Percentiles rank a stretch among this genome's conserved stretches.
Conservation (phyloP, 2,113 vertebrate species). For the Spermophilus dauricus region DNA sequence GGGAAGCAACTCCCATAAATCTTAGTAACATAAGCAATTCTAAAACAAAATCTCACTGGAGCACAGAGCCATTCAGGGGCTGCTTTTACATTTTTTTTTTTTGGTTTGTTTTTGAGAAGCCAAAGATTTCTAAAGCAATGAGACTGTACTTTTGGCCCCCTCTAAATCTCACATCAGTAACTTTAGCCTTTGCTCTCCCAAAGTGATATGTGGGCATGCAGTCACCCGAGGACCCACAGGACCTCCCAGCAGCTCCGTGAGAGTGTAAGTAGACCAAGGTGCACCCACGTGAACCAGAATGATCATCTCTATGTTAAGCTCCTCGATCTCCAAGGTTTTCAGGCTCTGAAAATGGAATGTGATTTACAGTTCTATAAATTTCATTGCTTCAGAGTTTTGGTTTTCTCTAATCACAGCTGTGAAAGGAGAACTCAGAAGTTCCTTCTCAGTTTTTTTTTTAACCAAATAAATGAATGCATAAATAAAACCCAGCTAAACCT, state of each 20-base stretch:
- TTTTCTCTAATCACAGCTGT: slow-evolving; percentile 29
- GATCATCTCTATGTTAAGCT: background rate
- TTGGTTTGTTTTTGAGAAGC: background rate
- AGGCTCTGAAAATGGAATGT: slow-evolving; percentile 42
- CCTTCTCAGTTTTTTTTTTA: slow-evolving; percentile 31
- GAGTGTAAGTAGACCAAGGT: background rate
- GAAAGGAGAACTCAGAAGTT: slow-evolving; percentile 43
- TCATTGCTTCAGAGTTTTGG: background rate
- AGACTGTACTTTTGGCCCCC: background rate
- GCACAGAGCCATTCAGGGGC: background rate
- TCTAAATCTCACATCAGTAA: background rate
- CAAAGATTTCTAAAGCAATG: slow-evolving; percentile 62
- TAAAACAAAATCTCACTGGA: slow-evolving; percentile 59
- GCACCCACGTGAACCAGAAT: background rate
- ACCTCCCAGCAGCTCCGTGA: background rate
- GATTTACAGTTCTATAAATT: slow-evolving; percentile 63
- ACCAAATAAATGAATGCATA: slow-evolving; percentile 60
- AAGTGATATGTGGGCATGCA: background rate
- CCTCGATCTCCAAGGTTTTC: slow-evolving; percentile 12
- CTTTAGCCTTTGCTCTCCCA: slow-evolving; percentile 10
- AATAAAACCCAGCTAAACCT: slow-evolving; percentile 52
- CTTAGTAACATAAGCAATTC: background rate
- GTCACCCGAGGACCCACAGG: background rate
- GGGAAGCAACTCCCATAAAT: slow-evolving; percentile 20
- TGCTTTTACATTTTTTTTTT: slow-evolving; percentile 32